Conservation (phyloP, 2,113 vertebrate genomes). For the Salvelinus alpinus region DNA sequence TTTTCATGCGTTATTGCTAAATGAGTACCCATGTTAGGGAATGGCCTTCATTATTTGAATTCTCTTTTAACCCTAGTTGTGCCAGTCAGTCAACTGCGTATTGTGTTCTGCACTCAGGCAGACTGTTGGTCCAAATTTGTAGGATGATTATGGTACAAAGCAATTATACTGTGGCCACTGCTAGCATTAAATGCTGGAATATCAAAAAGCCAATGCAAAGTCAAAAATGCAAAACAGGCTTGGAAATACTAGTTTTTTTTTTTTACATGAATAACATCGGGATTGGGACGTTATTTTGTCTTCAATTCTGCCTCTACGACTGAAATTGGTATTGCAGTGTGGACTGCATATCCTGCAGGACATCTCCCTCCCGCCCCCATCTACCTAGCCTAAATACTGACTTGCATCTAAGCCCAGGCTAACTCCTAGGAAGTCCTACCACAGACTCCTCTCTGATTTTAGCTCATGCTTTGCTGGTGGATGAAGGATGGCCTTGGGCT, state of each 20-base stretch:
- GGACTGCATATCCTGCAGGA: slow-evolving; percentile 5
- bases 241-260: slow-evolving; percentile 17
- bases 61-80: slow-evolving; percentile 42
- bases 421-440: slow-evolving; percentile 14
- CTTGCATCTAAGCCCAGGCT: slow-evolving; percentile 22
- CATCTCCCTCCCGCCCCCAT: background rate
- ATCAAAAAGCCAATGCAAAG: slow-evolving; percentile 28
- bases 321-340: slow-evolving; percentile 21
- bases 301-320: slow-evolving; percentile 3
- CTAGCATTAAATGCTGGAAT: slow-evolving; percentile 38
- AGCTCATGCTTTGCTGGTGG: slow-evolving; percentile 49
- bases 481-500: slow-evolving; percentile 84
- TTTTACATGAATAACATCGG: background rate
- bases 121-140: background rate
- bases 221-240: slow-evolving; percentile 41
- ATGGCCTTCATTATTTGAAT: slow-evolving; percentile 25
- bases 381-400: slow-evolving; percentile 18
- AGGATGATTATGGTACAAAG: background rate
- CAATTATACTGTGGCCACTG: slow-evolving; percentile 30
- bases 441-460: slow-evolving; percentile 16
- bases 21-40: slow-evolving; percentile 15
- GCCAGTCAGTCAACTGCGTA: slow-evolving; percentile 16
- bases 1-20: slow-evolving; percentile 15
- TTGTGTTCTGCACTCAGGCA: background rate
- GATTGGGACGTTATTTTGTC: slow-evolving; percentile 8